Percentiles rank a stretch among this genome's conserved stretches.
These are phyloP conservation scores for Misgurnus mizolepis DNA, from an alignment of 2,113 vertebrate species.

Conservation along the genomic window DNA sequence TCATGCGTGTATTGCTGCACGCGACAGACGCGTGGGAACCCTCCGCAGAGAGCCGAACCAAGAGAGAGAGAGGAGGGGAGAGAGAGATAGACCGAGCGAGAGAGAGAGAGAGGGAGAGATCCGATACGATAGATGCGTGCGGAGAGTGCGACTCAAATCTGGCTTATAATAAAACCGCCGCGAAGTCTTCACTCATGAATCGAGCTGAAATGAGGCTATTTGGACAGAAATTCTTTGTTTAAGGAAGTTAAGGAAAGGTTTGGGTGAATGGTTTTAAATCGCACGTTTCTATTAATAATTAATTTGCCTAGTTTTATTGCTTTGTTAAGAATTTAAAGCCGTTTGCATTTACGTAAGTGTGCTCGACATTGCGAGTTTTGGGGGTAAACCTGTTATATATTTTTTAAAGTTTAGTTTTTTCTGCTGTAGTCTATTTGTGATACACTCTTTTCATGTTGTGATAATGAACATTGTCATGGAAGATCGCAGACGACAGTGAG, in stretches of 20 bases:
- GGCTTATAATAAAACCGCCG: neutral
- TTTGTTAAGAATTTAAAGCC: neutral
- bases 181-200: neutral
- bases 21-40: conserved; percentile 72
- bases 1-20: conserved; percentile 65
- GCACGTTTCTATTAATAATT: neutral
- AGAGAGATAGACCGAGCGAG: neutral
- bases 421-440: neutral
- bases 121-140: conserved; percentile 4
- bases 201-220: neutral
- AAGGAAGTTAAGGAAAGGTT: neutral
- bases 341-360: neutral
- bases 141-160: neutral
- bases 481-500: neutral
- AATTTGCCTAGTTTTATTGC: neutral
- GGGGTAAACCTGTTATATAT: neutral
- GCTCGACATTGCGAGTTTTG: neutral
- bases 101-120: conserved; percentile 6
- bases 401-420: neutral
- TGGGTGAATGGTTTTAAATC: neutral
- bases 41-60: conserved; percentile 1
- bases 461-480: neutral
- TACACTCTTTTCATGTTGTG: neutral
- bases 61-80: neutral
- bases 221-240: neutral